Evolutionary conservation across 1,140 invertebrate genomes (phyloP).

Genomic region (Mycetomoellerius zeteki): DNA sequence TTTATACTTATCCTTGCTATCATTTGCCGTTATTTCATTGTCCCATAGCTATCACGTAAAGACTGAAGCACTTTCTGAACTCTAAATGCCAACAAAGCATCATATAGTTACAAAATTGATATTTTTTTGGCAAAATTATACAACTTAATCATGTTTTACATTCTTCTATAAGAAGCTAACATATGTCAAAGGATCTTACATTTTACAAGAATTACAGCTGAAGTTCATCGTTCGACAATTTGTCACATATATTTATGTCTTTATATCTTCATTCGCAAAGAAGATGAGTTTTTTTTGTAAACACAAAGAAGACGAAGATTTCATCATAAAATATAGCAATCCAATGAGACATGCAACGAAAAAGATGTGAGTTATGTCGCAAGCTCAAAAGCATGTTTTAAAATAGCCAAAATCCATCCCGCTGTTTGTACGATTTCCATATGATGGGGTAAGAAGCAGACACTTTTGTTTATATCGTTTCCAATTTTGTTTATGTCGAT

Average conservation of each 20-base stretch:
- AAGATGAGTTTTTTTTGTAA: conserved; percentile 42
- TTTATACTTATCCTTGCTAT: background rate
- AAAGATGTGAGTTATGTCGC: background rate
- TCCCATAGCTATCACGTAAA: conserved; percentile 24
- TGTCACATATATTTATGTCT: conserved; percentile 30
- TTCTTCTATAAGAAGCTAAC: conserved; percentile 40
- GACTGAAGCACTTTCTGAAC: conserved; percentile 14
- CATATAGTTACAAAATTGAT: conserved; percentile 18
- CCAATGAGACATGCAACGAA: conserved; percentile 52
- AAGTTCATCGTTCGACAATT: conserved; percentile 18
- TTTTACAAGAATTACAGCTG: conserved; percentile 58
- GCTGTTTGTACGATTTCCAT: background rate
- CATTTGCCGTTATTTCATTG: conserved; percentile 7
- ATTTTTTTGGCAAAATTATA: conserved; percentile 46
- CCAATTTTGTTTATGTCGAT: background rate
- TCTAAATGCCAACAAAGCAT: conserved; percentile 52
- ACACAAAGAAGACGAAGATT: conserved; percentile 65
- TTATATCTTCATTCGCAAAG: conserved; percentile 35
- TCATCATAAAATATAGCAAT: conserved; percentile 65
- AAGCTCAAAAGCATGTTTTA: background rate
- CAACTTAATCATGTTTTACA: conserved; percentile 7
- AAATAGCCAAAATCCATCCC: background rate
- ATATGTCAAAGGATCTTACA: conserved; percentile 43
- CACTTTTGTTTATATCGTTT: background rate
- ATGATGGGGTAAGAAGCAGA: background rate